Percentiles rank a stretch among this genome's conserved stretches.
phyloP scores from a whole-genome alignment of 2,113 vertebrate genomes.

The Eclectus roratus region DNA sequence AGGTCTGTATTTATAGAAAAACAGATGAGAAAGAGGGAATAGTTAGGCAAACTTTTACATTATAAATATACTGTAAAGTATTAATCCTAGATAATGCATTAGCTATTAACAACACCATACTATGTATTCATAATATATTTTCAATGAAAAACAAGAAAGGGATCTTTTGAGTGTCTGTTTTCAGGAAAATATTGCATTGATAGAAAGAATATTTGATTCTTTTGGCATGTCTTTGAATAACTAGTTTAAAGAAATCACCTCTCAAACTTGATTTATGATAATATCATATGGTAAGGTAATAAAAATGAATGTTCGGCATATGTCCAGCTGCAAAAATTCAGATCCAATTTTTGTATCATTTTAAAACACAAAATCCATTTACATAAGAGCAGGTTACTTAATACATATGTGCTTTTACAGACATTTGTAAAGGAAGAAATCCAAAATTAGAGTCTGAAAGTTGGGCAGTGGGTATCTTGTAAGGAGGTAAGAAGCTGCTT shows the following conservation, averaged over 20 bases:
- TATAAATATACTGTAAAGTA: background rate
- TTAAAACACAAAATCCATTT: background rate
- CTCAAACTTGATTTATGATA: background rate
- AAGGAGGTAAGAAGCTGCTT: background rate
- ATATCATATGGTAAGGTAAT: background rate
- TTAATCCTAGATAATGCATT: background rate
- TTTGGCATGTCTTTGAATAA: background rate
- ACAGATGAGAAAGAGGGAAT: background rate
- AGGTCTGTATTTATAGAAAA: background rate
- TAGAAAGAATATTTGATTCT: background rate
- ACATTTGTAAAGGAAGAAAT: background rate
- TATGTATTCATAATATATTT: background rate
- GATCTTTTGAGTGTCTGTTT: background rate
- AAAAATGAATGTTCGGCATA: background rate
- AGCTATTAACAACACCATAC: background rate
- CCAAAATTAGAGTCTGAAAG: background rate
- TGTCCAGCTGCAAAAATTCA: background rate
- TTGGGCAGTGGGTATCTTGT: background rate
- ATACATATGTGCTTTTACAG: background rate
- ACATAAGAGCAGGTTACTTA: background rate
- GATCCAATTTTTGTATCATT: background rate
- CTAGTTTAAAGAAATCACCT: background rate
- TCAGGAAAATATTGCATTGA: background rate
- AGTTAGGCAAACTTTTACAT: background rate
- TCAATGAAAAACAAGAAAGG: background rate